Evolutionary conservation across 2,888 invertebrate species (phyloP).

Genomic region (Ptilodon capucinus): DNA sequence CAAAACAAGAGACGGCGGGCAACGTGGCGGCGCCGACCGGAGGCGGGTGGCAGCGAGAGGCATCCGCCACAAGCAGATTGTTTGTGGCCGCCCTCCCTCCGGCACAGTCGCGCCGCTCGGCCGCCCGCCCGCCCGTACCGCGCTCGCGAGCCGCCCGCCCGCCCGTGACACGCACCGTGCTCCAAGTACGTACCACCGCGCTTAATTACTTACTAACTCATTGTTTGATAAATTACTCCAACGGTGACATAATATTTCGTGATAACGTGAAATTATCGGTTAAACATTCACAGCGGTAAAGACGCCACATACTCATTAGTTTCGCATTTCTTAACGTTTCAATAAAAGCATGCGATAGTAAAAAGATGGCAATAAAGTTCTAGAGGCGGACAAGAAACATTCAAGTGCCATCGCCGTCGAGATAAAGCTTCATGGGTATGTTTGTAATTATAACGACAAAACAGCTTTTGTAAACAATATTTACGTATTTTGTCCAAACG

Average conservation of each 20-base stretch:
- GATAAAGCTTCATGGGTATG: neutral
- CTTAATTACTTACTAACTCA: conserved; percentile 35
- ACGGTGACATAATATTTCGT: conserved; percentile 36
- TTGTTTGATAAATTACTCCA: conserved; percentile 36
- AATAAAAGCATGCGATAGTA: conserved; percentile 48
- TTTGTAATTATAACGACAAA: neutral
- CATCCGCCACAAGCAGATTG: conserved; percentile 38
- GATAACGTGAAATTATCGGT: conserved; percentile 35
- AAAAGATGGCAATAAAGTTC: conserved; percentile 52
- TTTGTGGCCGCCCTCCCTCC: conserved; percentile 40
- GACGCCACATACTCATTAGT: conserved; percentile 30
- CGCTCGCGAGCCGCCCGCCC: conserved; percentile 21
- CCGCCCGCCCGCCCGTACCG: conserved; percentile 18
- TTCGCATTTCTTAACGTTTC: conserved; percentile 37
- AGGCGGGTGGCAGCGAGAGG: conserved; percentile 6
- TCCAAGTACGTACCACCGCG: conserved; percentile 20
- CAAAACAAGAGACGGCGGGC: conserved; percentile 3
- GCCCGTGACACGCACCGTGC: conserved; percentile 26
- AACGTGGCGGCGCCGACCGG: conserved; percentile 21
- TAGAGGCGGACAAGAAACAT: conserved; percentile 29
- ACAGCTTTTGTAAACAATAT: neutral
- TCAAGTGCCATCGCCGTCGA: neutral
- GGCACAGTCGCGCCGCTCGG: conserved; percentile 47
- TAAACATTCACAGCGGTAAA: conserved; percentile 43
- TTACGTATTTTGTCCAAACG: no score